phyloP scores from a whole-genome alignment of 2,888 invertebrate species.

The Eurois occulta region DNA sequence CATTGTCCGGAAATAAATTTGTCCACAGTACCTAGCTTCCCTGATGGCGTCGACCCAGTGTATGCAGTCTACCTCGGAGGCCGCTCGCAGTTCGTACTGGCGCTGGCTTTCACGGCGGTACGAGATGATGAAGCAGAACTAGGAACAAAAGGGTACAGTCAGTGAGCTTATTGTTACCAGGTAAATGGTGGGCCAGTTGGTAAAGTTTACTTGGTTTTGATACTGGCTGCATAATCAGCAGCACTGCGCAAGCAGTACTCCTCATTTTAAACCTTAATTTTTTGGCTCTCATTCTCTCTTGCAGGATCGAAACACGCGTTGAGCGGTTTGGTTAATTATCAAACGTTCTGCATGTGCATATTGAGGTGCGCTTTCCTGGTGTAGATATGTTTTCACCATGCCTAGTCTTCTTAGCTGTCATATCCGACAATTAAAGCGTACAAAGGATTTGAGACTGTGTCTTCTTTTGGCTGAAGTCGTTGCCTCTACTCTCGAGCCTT shows the following conservation, averaged over 20 bases:
- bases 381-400: not conserved
- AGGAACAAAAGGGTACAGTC: conserved; percentile 67
- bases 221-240: not conserved
- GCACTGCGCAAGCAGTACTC: not conserved
- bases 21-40: conserved; percentile 93
- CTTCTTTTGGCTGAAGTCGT: not conserved
- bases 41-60: conserved; percentile 97
- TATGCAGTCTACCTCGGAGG: conserved; percentile 96
- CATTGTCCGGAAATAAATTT: not conserved
- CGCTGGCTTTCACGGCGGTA: conserved; percentile 96
- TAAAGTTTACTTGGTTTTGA: not conserved
- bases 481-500: conserved; percentile 89
- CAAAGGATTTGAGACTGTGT: not conserved
- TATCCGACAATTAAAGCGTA: not conserved
- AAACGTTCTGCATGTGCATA: not conserved
- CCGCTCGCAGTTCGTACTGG: conserved; percentile 96
- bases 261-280: not conserved
- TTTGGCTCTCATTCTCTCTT: not conserved
- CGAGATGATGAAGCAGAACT: conserved; percentile 97
- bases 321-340: not conserved
- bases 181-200: not conserved
- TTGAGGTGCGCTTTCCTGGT: not conserved
- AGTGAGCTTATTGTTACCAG: not conserved
- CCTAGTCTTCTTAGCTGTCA: not conserved
- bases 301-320: not conserved